phyloP scores from a whole-genome alignment of 1,140 invertebrate genomes.

The Platyscapa corneri region DNA sequence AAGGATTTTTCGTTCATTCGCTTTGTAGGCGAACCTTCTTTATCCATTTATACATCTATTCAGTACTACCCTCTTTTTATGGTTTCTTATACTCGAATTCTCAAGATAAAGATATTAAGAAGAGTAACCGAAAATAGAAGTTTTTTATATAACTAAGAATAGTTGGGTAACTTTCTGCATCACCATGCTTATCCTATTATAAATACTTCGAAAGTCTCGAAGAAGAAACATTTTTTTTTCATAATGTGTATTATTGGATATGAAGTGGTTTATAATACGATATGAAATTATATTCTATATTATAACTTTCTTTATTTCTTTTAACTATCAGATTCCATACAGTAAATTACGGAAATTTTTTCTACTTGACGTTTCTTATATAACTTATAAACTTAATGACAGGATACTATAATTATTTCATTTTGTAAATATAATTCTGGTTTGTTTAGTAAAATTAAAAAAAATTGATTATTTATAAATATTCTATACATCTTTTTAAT shows the following conservation, averaged over 20 bases:
- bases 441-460: too few species aligned
- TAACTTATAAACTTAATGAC: too few species aligned
- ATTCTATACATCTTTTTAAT: too few species aligned
- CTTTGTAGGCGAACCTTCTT: slow-evolving; percentile 62
- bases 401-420: too few species aligned
- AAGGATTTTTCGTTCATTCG: slow-evolving; percentile 61
- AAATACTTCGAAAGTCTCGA: neutral
- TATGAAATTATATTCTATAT: too few species aligned
- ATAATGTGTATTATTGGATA: neutral
- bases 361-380: too few species aligned
- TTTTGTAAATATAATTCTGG: too few species aligned
- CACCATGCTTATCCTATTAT: slow-evolving; percentile 64
- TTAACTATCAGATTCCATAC: too few species aligned
- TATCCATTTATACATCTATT: slow-evolving; percentile 12
- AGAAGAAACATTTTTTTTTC: neutral
- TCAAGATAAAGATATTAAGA: neutral
- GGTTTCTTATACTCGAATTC: neutral
- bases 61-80: neutral
- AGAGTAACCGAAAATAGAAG: too few species aligned
- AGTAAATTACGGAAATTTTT: too few species aligned
- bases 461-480: too few species aligned
- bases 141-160: slow-evolving; percentile 69
- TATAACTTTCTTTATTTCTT: too few species aligned
- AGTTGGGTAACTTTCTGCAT: slow-evolving; percentile 70
- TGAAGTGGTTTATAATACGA: neutral